Evolutionary conservation across 2,888 invertebrate genomes (phyloP), one percentile per base, ranked within the genome.

Genomic region (Eristalis tenax): DNA sequence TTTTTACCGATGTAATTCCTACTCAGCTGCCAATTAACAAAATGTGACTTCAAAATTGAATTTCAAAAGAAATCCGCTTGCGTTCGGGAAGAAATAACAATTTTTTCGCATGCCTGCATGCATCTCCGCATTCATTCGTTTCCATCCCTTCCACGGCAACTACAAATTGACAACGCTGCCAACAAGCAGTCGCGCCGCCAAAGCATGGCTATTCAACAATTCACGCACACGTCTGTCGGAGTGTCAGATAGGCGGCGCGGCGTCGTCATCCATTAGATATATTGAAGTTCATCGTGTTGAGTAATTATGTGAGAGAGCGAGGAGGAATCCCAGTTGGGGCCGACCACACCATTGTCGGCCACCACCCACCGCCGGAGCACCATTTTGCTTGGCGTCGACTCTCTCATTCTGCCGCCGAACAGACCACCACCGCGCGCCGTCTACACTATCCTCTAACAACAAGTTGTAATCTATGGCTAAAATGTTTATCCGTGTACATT

Each of bases 91-190:
- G 43, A n/a, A 78, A 59, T 78, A 69, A 83, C 26, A 26, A 26
- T 26, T 26, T 78, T 78, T 83, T 86, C 78, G 83, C 86, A 83
- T 86, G 83, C 83, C 74, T 74, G 73, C 83, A 78, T 83, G 75
- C 38, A 81, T 59, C 71, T 64, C 61, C 38, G 15, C 43, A 43
- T 66, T 68, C 32, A 35, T 26, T 65, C 28, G 18, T 69, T 23
- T 64, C 22, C 6, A 59, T 18, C 18, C n/a, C 50, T 6, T 13
- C 5, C 5, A 1, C n/a, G 35, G 32, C 50, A 57, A 50, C 38
- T 22, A 56, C 28, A 61, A 43, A 28, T 57, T 32, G 68, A 50
- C 66, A 71, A 63, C 80, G 50, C 50, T 18, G 50, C 50, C 50
- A 80, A 56, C 26, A 78, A 43, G 0, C 22, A 59, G 22, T 38